Evolutionary conservation across 2,113 vertebrate genomes (phyloP), one percentile per base, ranked within the genome.

Genomic region (Pangasianodon hypophthalmus): DNA sequence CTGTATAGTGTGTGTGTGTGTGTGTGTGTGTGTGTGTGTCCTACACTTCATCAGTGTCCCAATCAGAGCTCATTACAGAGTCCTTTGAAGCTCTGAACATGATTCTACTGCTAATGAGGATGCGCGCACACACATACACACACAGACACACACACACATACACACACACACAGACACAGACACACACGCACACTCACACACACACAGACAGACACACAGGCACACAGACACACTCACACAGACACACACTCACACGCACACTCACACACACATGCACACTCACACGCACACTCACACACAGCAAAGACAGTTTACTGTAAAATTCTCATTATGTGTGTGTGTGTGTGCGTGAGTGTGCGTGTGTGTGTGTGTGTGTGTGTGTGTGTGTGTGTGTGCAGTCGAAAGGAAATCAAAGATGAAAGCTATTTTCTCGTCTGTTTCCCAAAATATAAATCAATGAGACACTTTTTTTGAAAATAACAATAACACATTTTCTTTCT

Each of bases 71-170:
- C 94, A 95, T 95, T 95, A 96, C 94, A 92, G 94, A 94, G 91
- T 93, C 93, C 93, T 96, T 95, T 96, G 94, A 95, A 96, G 95
- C 95, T 94, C 93, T 91, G 93, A 94, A 93, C 94, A 93, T 94
- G 94, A 95, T 94, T 93, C 94, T 94, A 96, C 95, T 96, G 95
- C 94, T 94, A 96, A 95, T 96, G 95, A 95, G 95, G 92, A 92
- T 82, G 90, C 90, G 86, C 93, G 92, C 90, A 90, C 91, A 87
- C 90, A 94, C 90, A 92, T 88, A 90, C 91, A 86, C 90, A 91
- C 93, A 46, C 50, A 52, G 10, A 26, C 46, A 11, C 77, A 14
- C 46, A 84, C 56, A 56, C 58, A 37, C 21, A 81, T 11, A 52
- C 46, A 52, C 18, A 21, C 60, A 62, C 60, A 62, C 24, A 94